Conservation (phyloP, 2,888 invertebrate species). For the Papilio elwesi region DNA sequence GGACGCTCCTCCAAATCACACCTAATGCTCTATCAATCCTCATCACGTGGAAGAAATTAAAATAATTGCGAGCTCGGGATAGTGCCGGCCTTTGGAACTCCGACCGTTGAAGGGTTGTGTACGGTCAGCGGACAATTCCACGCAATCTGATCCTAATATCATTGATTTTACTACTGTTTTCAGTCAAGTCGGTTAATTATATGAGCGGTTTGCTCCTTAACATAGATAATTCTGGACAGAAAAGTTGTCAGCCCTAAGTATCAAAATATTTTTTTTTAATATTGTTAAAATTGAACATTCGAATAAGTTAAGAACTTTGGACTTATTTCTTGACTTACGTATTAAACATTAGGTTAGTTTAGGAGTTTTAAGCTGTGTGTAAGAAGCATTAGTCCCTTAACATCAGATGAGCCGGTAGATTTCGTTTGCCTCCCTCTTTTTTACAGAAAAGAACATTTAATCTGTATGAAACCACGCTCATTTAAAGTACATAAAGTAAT, state of each 20-base stretch:
- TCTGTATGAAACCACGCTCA: neutral
- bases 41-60: constrained; percentile 77
- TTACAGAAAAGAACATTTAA: neutral
- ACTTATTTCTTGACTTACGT: too few relatives aligned
- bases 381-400: neutral
- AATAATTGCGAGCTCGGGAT: constrained; percentile 76
- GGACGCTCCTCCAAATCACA: constrained; percentile 61
- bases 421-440: neutral
- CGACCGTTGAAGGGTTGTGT: constrained; percentile 60
- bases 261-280: too few relatives aligned
- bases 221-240: too few relatives aligned
- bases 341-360: too few relatives aligned
- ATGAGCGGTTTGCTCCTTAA: too few relatives aligned
- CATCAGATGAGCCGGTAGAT: neutral
- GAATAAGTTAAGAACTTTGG: too few relatives aligned
- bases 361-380: too few relatives aligned
- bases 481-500: constrained; percentile 38
- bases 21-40: constrained; percentile 75
- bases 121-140: constrained; percentile 49
- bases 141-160: constrained; percentile 20
- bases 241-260: too few relatives aligned
- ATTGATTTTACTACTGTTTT: too few relatives aligned
- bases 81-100: constrained; percentile 60
- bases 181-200: too few relatives aligned
- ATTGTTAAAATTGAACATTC: too few relatives aligned